Conservation (phyloP, 2,888 invertebrate species). For the Tolmerus cingulatus region DNA sequence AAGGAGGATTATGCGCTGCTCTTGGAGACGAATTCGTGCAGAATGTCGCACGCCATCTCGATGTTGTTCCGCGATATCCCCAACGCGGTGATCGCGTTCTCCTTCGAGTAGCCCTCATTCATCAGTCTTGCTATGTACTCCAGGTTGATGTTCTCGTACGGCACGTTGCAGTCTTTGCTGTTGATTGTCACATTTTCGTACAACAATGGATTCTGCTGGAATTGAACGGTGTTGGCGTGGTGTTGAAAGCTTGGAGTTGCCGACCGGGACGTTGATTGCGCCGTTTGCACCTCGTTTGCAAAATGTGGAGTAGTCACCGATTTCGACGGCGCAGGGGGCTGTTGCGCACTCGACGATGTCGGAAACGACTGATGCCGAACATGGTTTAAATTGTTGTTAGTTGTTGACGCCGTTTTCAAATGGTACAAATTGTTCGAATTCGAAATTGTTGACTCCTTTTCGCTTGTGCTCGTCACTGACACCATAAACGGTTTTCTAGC, state of each 20-base stretch:
- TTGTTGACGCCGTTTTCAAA: constrained; percentile 46
- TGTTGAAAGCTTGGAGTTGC: constrained; percentile 49
- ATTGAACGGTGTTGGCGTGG: constrained; percentile 48
- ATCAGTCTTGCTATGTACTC: constrained; percentile 90
- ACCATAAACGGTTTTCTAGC: constrained; percentile 57
- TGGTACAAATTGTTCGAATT: constrained; percentile 50
- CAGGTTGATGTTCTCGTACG: constrained; percentile 89
- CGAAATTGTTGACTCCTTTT: constrained; percentile 35
- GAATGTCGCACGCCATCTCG: constrained; percentile 94
- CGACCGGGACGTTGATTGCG: constrained; percentile 20
- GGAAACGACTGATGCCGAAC: constrained; percentile 49
- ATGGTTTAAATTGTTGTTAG: constrained; percentile 47
- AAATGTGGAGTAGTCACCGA: constrained; percentile 48
- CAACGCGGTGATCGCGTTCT: constrained; percentile 89
- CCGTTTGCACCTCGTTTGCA: constrained; percentile 33
- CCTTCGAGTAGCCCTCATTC: constrained; percentile 88
- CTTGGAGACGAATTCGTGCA: constrained; percentile 86
- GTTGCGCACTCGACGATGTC: constrained; percentile 41
- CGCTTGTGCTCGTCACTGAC: constrained; percentile 40
- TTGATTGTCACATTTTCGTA: constrained; percentile 65
- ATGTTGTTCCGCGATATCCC: constrained; percentile 93
- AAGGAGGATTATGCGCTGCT: constrained; percentile 53
- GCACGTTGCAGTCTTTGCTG: constrained; percentile 66
- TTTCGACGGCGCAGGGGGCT: constrained; percentile 46
- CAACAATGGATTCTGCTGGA: constrained; percentile 54